Percentiles rank a stretch among this genome's conserved stretches.
Evolutionary conservation across 2,113 vertebrate species (phyloP).

Genomic region (Phyllopteryx taeniolatus): DNA sequence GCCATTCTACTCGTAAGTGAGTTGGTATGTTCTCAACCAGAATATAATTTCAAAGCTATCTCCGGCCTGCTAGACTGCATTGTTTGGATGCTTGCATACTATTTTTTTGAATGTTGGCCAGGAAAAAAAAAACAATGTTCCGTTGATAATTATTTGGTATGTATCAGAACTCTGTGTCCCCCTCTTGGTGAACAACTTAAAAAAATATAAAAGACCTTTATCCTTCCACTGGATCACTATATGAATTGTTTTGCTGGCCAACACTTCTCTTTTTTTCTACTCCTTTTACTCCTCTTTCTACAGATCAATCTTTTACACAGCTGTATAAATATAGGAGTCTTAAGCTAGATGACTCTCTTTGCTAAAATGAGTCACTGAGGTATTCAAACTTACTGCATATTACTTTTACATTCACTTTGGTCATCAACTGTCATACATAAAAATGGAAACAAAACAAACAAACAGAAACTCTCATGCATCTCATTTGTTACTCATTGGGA

Average conservation of each 20-base stretch:
- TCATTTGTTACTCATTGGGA: not conserved
- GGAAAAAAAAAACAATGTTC: not conserved
- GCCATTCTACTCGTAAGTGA: slow-evolving; percentile 20
- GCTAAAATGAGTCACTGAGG: slow-evolving; percentile 32
- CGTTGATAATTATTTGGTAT: not conserved
- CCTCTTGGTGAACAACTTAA: not conserved
- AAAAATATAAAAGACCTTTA: not conserved
- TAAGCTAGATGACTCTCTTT: slow-evolving; percentile 37
- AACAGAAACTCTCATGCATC: not conserved
- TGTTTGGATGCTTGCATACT: not conserved
- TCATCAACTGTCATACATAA: not conserved
- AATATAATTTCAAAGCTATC: slow-evolving; percentile 18
- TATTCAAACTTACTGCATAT: slow-evolving; percentile 25
- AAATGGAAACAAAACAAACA: not conserved
- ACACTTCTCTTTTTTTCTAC: not conserved
- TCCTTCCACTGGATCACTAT: slow-evolving; percentile 23
- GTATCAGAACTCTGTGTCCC: not conserved
- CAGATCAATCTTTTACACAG: slow-evolving; percentile 55
- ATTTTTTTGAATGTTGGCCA: not conserved
- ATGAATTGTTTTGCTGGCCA: slow-evolving; percentile 7
- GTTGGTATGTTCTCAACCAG: not conserved
- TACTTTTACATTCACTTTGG: not conserved
- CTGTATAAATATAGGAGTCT: slow-evolving; percentile 61
- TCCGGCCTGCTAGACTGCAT: slow-evolving; percentile 6
- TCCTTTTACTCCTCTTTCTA: slow-evolving; percentile 11